Base-by-base conservation (phyloP, 2,113 vertebrate species). In the Etia nguti region DNA sequence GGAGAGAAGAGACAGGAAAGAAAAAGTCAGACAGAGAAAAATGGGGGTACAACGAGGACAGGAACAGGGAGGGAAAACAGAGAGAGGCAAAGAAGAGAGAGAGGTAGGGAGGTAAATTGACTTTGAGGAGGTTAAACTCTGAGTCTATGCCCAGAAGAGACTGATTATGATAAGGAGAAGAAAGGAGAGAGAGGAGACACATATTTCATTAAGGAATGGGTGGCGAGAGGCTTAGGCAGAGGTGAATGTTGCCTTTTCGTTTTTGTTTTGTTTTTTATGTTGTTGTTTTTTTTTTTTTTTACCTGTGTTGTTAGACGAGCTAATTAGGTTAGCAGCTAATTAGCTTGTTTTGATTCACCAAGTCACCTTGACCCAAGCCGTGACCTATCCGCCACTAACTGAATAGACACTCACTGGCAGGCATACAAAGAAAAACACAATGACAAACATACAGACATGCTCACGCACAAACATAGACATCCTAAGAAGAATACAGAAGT, bases 71-170 rank as follows among this genome's bases (percentile, higher is more conserved):
- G 48, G 79, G 77, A 84, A 87, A 89, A 84, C 29, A 57, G 80
- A 29, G 80, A 29, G 79, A 82, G 81, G 29, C 41, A 34, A 83
- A 77, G 55, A 79, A 57, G 59, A 89, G 81, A 85, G 82, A 46
- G 89, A 73, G 57, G 81, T 43, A 85, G 56, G 46, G 77, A 84
- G 86, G 65, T 92, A 94, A 94, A 94, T 94, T 95, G 93, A 94
- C 94, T 95, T 94, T 95, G 93, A 92, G 91, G 92, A 94, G 93
- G 93, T 94, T 95, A 95, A 94, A 92, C 89, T 94, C 79, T 60
- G 48, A 92, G 92, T 91, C 89, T 88, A 87, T 94, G 84, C 93
- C 91, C 93, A 92, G 92, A 94, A 92, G 92, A 93, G 89, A 90
- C 85, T 87, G 92, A 94, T 93, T 93, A 95, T 91, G 89, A 94